Conservation (phyloP, 2,113 vertebrate species). For the Psephotus haematonotus region DNA sequence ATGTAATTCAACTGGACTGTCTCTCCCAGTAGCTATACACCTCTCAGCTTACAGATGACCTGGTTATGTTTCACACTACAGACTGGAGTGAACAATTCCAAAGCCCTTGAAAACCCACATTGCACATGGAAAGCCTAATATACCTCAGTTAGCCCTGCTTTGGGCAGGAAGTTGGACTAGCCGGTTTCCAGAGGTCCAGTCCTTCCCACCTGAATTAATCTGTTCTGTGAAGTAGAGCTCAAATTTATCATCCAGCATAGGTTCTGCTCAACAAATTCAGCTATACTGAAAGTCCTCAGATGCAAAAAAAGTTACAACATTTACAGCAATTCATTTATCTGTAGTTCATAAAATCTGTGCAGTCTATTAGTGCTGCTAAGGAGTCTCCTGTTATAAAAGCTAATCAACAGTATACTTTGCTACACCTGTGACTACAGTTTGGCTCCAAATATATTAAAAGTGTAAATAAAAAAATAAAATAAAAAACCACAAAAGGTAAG, state of each 20-base stretch:
- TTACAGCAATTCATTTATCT: neutral
- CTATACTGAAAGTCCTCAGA: neutral
- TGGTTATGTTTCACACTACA: neutral
- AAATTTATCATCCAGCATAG: neutral
- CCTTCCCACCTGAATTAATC: neutral
- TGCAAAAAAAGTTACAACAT: neutral
- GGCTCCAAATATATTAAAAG: neutral
- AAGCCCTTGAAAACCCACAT: neutral
- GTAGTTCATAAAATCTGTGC: neutral
- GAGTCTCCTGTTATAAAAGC: neutral
- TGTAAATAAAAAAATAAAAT: neutral
- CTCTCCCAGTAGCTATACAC: neutral
- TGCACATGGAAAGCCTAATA: neutral
- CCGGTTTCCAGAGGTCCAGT: neutral
- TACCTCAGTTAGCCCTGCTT: neutral
- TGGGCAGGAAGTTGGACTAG: neutral
- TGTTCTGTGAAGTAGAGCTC: neutral
- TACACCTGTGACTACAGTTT: neutral
- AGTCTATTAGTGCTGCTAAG: neutral
- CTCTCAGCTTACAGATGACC: neutral
- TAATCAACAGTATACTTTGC: neutral
- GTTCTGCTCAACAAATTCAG: neutral
- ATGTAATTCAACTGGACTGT: neutral
- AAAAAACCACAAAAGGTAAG: neutral
- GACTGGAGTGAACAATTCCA: neutral